A percentile compares a stretch with the other conserved stretches of the same genome.
Evolutionary conservation across 2,888 invertebrate genomes (phyloP).

Genomic region (Leistus spinibarbis): DNA sequence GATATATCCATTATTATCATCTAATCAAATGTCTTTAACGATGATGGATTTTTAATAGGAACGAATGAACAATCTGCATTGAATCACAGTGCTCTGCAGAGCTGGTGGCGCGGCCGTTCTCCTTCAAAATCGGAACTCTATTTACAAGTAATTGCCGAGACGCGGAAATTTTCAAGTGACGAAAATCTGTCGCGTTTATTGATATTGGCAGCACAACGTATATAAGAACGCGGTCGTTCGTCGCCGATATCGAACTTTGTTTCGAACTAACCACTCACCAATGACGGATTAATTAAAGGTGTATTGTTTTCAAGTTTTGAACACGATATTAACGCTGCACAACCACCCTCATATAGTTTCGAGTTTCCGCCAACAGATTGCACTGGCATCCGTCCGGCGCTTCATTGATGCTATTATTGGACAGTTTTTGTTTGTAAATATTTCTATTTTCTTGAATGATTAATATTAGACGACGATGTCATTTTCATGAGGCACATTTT

Average conservation of each 20-base stretch:
- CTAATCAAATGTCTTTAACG: conserved; percentile 34
- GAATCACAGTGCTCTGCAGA: neutral
- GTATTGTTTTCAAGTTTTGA: neutral
- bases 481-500: no score
- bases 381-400: neutral
- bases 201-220: conserved; percentile 21
- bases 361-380: conserved; percentile 1
- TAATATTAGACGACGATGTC: no score
- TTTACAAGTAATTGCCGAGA: conserved; percentile 34
- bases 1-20: conserved; percentile 36
- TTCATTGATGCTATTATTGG: neutral
- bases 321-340: neutral
- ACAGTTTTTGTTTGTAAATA: neutral
- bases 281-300: conserved; percentile 29
- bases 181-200: conserved; percentile 24
- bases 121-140: conserved; percentile 12
- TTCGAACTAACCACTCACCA: conserved; percentile 20
- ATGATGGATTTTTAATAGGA: conserved; percentile 36
- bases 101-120: neutral
- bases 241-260: conserved; percentile 26
- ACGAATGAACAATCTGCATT: neutral
- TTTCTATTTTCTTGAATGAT: neutral
- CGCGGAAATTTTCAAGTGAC: conserved; percentile 31
- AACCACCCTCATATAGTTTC: neutral
- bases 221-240: neutral